Percentiles rank a stretch among this genome's conserved stretches.
phyloP scores from a whole-genome alignment of 2,797 vertebrate species.

The Chaetophractus vellerosus region DNA sequence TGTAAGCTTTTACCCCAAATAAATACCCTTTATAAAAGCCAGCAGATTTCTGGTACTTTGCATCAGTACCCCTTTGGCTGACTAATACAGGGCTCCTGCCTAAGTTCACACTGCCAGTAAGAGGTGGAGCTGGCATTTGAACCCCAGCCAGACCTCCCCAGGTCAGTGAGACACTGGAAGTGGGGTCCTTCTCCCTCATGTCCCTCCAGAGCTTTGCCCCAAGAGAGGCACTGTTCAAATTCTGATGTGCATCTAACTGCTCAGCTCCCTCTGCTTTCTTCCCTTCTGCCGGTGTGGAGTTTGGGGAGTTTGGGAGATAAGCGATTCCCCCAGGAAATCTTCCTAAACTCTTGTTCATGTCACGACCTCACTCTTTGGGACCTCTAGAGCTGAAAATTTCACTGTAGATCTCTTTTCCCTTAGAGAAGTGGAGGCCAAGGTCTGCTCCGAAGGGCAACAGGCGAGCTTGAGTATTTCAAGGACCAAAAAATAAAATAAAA shows the following conservation, averaged over 20 bases:
- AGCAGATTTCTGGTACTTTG: no score
- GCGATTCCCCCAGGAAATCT: not conserved
- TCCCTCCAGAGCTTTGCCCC: not conserved
- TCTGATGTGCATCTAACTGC: not conserved
- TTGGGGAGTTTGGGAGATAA: not conserved
- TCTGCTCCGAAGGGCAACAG: not conserved
- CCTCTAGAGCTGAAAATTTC: not conserved
- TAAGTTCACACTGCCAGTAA: not conserved
- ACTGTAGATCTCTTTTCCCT: not conserved
- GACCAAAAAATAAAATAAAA: not conserved
- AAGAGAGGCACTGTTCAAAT: not conserved
- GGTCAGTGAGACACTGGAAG: not conserved
- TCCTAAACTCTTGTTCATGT: not conserved
- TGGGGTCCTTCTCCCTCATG: not conserved
- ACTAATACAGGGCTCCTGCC: no score
- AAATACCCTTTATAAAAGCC: no score
- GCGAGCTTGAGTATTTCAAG: not conserved
- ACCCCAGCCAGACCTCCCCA: not conserved
- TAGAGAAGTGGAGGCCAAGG: not conserved
- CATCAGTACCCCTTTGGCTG: no score
- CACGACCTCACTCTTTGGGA: not conserved
- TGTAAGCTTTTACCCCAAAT: no score
- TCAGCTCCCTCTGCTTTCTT: not conserved
- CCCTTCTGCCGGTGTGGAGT: not conserved
- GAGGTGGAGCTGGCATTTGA: not conserved